These are phyloP conservation scores for Carterocephalus palaemon DNA, from an alignment of 2,888 invertebrate genomes.

Conservation along the genomic window DNA sequence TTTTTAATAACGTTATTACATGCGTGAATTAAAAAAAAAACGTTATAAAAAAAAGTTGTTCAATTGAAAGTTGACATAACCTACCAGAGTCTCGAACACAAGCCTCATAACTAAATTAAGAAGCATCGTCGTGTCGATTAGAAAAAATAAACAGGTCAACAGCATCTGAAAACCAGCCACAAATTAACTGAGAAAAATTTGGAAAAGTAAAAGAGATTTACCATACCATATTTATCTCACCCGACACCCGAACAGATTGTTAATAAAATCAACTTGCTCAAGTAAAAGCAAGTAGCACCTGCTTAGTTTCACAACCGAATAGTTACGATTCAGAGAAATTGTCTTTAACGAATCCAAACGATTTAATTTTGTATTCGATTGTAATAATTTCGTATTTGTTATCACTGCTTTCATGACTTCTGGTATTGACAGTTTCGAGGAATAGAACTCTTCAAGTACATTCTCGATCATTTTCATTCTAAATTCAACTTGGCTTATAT, in stretches of 20 bases:
- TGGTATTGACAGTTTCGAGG: conserved; percentile 3
- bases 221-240: conserved; percentile 22
- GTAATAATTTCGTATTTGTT: conserved; percentile 7
- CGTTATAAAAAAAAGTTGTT: no score
- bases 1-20: no score
- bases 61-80: no score
- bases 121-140: conserved; percentile 26
- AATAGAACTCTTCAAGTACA: conserved; percentile 26
- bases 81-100: conserved; percentile 1
- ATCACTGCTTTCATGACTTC: conserved; percentile 13
- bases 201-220: neutral
- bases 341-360: conserved; percentile 16
- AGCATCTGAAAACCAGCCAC: conserved; percentile 32
- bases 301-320: conserved; percentile 24
- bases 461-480: conserved; percentile 29
- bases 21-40: no score
- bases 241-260: conserved; percentile 30
- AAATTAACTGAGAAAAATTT: neutral
- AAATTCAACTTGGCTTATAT: conserved; percentile 29
- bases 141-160: conserved; percentile 18
- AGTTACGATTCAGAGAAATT: conserved; percentile 1
- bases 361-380: neutral
- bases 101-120: conserved; percentile 27
- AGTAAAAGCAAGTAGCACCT: conserved; percentile 31
- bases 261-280: conserved; percentile 31